Evolutionary conservation across 2,888 invertebrate species (phyloP).

Genomic region (Buathra laborator): DNA sequence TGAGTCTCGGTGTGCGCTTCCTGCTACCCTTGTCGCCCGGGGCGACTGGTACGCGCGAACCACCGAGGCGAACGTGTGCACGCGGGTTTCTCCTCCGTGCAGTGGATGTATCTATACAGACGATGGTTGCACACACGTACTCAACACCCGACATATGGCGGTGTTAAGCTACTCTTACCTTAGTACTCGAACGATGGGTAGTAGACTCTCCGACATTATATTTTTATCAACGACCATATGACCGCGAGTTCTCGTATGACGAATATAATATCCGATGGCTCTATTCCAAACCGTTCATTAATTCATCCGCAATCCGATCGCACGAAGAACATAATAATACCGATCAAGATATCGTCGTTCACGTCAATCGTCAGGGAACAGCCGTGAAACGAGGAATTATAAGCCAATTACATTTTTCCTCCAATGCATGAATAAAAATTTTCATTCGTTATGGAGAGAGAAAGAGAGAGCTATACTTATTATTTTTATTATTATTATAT

Average conservation of each 20-base stretch:
- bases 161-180: slow-evolving; percentile 75
- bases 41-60: slow-evolving; percentile 76
- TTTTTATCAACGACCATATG: slow-evolving; percentile 76
- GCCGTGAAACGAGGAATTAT: slow-evolving; percentile 46
- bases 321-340: slow-evolving; percentile 28
- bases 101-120: background rate
- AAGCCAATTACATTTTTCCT: slow-evolving; percentile 53
- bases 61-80: slow-evolving; percentile 65
- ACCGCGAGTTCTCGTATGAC: slow-evolving; percentile 66
- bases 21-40: slow-evolving; percentile 77
- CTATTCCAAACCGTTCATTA: slow-evolving; percentile 46
- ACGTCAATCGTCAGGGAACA: slow-evolving; percentile 26
- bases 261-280: slow-evolving; percentile 47
- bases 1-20: slow-evolving; percentile 53
- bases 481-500: background rate
- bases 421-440: background rate
- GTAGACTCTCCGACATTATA: slow-evolving; percentile 15
- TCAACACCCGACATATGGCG: slow-evolving; percentile 79
- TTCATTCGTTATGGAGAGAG: background rate
- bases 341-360: slow-evolving; percentile 54
- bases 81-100: slow-evolving; percentile 52
- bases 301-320: slow-evolving; percentile 63
- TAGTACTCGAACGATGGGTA: slow-evolving; percentile 2
- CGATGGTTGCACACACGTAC: slow-evolving; percentile 44
- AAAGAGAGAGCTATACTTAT: background rate